Conservation (phyloP, 2,113 vertebrate genomes). For the Regulus satrapa region DNA sequence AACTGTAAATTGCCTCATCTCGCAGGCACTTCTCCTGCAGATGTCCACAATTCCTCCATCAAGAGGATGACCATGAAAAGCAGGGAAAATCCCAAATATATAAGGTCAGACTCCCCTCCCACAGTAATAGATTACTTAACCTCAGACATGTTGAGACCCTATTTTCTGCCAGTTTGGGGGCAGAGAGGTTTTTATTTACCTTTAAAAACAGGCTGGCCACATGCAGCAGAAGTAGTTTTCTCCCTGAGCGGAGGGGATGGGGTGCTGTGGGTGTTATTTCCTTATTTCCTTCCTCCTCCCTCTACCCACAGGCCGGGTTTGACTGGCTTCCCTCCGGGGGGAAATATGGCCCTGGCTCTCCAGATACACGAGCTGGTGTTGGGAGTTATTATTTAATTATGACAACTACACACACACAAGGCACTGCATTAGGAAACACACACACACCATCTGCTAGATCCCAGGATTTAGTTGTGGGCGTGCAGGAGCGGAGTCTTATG, state of each 20-base stretch:
- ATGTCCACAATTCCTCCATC: constrained; percentile 35
- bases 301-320: not conserved
- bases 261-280: not conserved
- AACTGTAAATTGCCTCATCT: constrained; percentile 63
- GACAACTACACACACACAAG: constrained; percentile 61
- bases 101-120: not conserved
- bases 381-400: constrained; percentile 70
- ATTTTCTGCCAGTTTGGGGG: not conserved
- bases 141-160: not conserved
- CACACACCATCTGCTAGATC: constrained; percentile 70
- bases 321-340: not conserved
- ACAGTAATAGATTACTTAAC: not conserved
- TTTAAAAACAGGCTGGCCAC: not conserved
- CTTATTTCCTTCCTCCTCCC: not conserved
- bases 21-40: constrained; percentile 47
- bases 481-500: constrained; percentile 19
- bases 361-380: constrained; percentile 1
- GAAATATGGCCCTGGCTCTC: not conserved
- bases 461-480: constrained; percentile 61
- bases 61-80: not conserved
- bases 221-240: not conserved
- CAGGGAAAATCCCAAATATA: not conserved
- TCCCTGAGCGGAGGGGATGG: not conserved
- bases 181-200: not conserved
- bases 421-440: constrained; percentile 63